These are phyloP conservation scores for Argyresthia goedartella DNA, from an alignment of 2,888 invertebrate genomes.

Conservation along the genomic window DNA sequence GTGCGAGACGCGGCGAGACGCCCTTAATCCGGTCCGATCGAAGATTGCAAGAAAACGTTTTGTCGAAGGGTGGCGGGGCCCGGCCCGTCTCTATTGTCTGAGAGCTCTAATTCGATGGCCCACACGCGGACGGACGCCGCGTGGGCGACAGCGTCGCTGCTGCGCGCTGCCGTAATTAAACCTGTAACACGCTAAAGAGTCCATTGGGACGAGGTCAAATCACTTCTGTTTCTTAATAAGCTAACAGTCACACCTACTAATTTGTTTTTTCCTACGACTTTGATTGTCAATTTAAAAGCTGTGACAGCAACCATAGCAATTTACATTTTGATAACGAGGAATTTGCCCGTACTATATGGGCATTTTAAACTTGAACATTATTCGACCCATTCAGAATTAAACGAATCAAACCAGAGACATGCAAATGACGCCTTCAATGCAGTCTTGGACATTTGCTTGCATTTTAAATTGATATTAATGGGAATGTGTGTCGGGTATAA, in stretches of 20 bases:
- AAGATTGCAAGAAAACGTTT: conserved; percentile 70
- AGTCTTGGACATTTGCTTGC: conserved; percentile 22
- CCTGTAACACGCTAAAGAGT: conserved; percentile 32
- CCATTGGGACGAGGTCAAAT: conserved; percentile 41
- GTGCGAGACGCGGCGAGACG: conserved; percentile 57
- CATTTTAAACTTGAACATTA: background rate
- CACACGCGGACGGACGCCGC: conserved; percentile 41
- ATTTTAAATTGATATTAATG: conserved; percentile 66
- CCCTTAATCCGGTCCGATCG: conserved; percentile 71
- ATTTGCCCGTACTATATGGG: background rate
- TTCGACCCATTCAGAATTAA: background rate
- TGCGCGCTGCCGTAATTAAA: conserved; percentile 55
- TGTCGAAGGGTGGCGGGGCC: conserved; percentile 65
- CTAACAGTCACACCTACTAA: conserved; percentile 21
- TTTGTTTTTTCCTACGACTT: background rate
- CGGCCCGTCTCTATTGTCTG: conserved; percentile 54
- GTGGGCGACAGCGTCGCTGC: conserved; percentile 11
- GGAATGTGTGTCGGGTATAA: conserved; percentile 37
- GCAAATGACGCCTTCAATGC: conserved; percentile 1
- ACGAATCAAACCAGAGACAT: background rate
- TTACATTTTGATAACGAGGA: background rate
- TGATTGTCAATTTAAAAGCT: background rate
- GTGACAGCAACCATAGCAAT: background rate
- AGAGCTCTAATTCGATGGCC: conserved; percentile 59
- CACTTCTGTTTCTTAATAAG: conserved; percentile 28